phyloP scores from a whole-genome alignment of 92 coral and sea anemone genomes.

The Nematostella vectensis region DNA sequence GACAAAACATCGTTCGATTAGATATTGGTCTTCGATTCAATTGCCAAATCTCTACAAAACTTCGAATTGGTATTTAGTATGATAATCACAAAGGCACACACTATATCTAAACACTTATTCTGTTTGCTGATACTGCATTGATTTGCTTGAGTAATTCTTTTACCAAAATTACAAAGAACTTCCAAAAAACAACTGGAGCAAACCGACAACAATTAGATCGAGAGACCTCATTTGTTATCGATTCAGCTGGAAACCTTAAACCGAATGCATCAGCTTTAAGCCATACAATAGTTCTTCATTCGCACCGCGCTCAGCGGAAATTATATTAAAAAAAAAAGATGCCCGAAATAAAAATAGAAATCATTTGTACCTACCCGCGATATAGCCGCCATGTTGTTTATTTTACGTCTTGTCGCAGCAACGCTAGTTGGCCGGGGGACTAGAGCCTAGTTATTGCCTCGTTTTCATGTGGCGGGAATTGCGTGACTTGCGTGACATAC shows the following conservation, averaged over 20 bases:
- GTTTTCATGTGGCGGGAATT: too few species aligned
- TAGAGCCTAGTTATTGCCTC: too few species aligned
- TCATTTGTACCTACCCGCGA: slow-evolving; percentile 52
- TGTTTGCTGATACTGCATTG: neutral
- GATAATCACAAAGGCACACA: neutral
- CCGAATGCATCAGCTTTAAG: neutral
- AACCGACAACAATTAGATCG: neutral
- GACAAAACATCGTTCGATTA: neutral
- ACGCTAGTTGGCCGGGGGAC: too few species aligned
- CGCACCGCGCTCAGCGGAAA: neutral
- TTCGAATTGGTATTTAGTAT: too few species aligned
- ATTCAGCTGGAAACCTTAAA: neutral
- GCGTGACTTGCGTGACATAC: too few species aligned
- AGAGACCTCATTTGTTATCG: neutral
- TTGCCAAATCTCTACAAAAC: too few species aligned
- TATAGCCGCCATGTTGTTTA: slow-evolving; percentile 89
- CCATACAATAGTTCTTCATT: neutral
- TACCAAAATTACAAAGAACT: neutral
- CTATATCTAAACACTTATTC: neutral
- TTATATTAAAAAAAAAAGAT: neutral
- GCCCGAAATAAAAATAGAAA: slow-evolving; percentile 3
- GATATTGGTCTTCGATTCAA: neutral
- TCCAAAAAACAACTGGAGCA: neutral
- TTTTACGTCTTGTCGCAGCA: too few species aligned
- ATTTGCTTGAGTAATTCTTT: neutral